phyloP scores from a whole-genome alignment of 2,888 invertebrate species.

The Caenorhabditis angaria region DNA sequence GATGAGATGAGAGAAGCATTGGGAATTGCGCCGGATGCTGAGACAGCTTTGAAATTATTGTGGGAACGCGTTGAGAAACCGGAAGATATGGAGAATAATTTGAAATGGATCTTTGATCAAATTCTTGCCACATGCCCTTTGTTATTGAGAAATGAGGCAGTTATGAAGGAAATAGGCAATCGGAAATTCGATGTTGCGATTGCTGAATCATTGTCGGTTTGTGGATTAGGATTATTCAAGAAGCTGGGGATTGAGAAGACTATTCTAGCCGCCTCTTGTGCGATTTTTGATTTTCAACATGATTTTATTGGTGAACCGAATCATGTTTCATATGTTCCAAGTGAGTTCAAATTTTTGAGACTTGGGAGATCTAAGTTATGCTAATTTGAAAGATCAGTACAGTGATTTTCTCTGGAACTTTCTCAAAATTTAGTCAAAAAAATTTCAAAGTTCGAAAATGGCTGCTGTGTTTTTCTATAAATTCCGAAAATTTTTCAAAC shows the following conservation, averaged over 20 bases:
- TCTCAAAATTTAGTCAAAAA: no score
- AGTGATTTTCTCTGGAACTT: not conserved
- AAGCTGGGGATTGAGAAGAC: conserved; percentile 6
- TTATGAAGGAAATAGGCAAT: not conserved
- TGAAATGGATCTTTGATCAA: not conserved
- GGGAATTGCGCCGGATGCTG: not conserved
- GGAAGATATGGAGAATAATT: not conserved
- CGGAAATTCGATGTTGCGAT: conserved; percentile 9
- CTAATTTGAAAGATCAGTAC: not conserved
- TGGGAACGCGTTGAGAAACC: not conserved
- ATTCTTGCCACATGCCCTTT: not conserved
- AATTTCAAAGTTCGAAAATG: no score
- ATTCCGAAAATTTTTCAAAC: no score
- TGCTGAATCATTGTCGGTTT: conserved; percentile 3
- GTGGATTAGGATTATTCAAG: conserved; percentile 11
- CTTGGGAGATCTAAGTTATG: no score
- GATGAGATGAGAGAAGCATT: not conserved
- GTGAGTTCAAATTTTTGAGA: not conserved
- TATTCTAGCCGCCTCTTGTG: conserved; percentile 1
- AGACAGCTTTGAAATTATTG: not conserved
- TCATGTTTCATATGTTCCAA: conserved; percentile 8
- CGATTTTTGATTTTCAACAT: not conserved
- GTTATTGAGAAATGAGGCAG: not conserved
- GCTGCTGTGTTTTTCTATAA: no score
- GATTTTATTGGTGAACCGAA: not conserved